Base-by-base conservation (phyloP, 2,113 vertebrate species). In the Chaetops frenatus region DNA sequence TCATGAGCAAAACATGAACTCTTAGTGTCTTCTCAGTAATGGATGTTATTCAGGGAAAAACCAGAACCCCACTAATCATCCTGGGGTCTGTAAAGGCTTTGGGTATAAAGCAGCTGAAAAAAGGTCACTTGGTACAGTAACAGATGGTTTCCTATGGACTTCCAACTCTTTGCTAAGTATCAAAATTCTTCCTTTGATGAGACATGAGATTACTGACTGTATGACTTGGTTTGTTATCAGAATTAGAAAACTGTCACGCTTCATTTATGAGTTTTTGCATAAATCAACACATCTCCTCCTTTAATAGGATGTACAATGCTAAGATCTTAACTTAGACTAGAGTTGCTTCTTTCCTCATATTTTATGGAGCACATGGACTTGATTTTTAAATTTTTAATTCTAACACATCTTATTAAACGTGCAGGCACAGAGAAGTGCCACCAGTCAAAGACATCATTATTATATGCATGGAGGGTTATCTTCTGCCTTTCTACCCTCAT, bases 371-470 rank as follows among this genome's bases (percentile, higher is more conserved):
- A 77, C 85, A 62, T 56, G 73, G 72, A 77, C 71, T 94, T 86
- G 79, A 89, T 87, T 87, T 95, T 94, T 96, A 93, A 96, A 95
- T 97, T 91, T 97, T 97, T 97, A 91, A 96, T 95, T 95, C 60
- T 57, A 92, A 94, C 87, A 90, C 88, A 70, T 94, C 79, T 88
- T 96, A 95, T 96, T 95, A 96, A 96, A 96, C 5, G 92, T 82
- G 58, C 47, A 88, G 88, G 87, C 78, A 82, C 24, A 88, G 77
- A 89, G 94, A 96, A 90, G 65, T 71, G 76, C 50, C 86, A 91
- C 54, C 64, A 93, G 93, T 92, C 92, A 91, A 81, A 95, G 90
- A 53, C 81, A 76, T 92, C 74, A 81, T 96, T 94, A 96, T 95
- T 94, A 93, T 96, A 96, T 95, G 94, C 96, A 94, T 97, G 96